Conservation (phyloP, 2,797 vertebrate species). For the Clamator glandarius region DNA sequence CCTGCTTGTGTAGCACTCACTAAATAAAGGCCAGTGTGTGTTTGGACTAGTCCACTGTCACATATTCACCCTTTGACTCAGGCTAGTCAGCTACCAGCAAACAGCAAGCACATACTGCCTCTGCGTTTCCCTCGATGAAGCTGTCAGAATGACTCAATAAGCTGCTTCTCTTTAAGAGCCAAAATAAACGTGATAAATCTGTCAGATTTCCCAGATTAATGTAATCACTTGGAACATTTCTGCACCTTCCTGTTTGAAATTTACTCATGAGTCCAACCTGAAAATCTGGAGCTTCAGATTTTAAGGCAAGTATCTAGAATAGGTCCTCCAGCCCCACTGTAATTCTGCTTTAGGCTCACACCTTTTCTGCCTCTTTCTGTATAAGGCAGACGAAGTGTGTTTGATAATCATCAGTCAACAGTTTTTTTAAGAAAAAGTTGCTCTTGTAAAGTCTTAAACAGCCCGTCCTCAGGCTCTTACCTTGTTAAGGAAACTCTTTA, state of each 20-base stretch:
- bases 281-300: not conserved
- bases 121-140: not conserved
- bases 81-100: not conserved
- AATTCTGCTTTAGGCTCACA: not conserved
- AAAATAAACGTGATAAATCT: not conserved
- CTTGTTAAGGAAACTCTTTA: slow-evolving; percentile 99
- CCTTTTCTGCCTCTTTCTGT: not conserved
- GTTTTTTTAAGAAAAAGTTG: not conserved
- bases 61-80: fast-evolving
- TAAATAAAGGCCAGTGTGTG: not conserved
- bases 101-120: not conserved
- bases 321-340: not conserved
- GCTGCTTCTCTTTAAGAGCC: not conserved
- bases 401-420: not conserved
- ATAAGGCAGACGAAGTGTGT: not conserved
- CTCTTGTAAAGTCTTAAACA: not conserved
- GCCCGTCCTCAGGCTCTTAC: slow-evolving; percentile 69
- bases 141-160: not conserved
- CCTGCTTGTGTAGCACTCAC: fast-evolving
- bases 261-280: not conserved
- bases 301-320: not conserved
- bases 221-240: not conserved
- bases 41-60: not conserved
- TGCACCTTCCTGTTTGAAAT: not conserved
- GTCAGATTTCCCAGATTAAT: not conserved